Base-by-base conservation (phyloP, 2,888 invertebrate species). In the Oxycera nigricornis region DNA sequence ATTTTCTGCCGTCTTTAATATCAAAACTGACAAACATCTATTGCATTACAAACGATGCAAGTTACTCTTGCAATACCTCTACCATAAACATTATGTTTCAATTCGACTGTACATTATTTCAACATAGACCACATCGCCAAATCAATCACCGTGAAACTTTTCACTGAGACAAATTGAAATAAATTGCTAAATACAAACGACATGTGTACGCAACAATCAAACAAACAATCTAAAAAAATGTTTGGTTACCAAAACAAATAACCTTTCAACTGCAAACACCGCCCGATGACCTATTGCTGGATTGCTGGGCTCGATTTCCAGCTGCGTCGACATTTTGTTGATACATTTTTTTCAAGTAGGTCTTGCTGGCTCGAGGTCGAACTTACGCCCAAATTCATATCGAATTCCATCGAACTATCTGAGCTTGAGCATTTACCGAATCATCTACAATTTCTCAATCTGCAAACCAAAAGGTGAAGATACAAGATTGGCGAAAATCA, bases 221-320 rank as follows among this genome's bases (percentile, higher is more conserved):
- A 26, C 20, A 68, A 50, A 50, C 50, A 41, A 22, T 24, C 50
- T 22, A 28, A n/a, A 6, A 57, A 61, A 28, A 61, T 68, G 68
- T 68, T 50, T 39, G 39, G 20, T 68, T 68, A 68, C 52, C 22
- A 28, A 68, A 68, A 50, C 68, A 50, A 68, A 68, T 68, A 68
- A 68, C 52, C 68, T 50, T 11, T 68, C 22, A 30, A 50, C 52
- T 30, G n/a, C 30, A n/a, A 50, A 31, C 17, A 30, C 61, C 7
- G 61, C 22, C 30, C n/a, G 20, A 30, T 26, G 46, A 50, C 68
- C 50, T 30, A 50, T 9, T 50, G 52, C 50, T 50, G 46, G 30
- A 50, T 3, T 7, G 30, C 68, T 20, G 9, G 52, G 22, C 17
- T 1, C 17, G 22, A 35, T 9, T 11, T 35, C 62, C 62, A 39